These are phyloP conservation scores for Cynoglossus semilaevis DNA, from an alignment of 2,113 vertebrate genomes.

Conservation along the genomic window DNA sequence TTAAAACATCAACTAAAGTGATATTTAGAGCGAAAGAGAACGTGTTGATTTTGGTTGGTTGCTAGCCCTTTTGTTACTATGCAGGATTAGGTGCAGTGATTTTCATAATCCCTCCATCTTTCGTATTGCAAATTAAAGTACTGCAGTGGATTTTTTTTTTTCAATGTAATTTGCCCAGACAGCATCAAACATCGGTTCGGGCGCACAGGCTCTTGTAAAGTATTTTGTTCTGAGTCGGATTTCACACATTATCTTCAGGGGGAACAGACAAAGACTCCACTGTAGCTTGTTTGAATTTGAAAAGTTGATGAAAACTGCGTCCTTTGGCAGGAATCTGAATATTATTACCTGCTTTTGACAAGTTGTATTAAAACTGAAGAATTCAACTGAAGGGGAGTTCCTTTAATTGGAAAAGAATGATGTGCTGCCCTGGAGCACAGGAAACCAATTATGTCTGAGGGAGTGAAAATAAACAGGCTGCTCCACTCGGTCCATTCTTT, in stretches of 20 bases:
- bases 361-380: conserved; percentile 19
- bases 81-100: too few species aligned
- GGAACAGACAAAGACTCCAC: conserved; percentile 9
- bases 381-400: conserved; percentile 26
- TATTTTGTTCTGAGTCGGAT: conserved; percentile 28
- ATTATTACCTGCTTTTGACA: conserved; percentile 39
- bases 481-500: conserved; percentile 24
- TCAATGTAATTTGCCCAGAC: conserved; percentile 20
- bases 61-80: too few species aligned
- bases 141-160: not conserved
- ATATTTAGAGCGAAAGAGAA: too few species aligned
- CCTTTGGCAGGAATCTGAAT: conserved; percentile 25
- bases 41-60: not conserved
- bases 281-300: conserved; percentile 23
- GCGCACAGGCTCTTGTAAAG: conserved; percentile 8
- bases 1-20: not conserved
- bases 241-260: conserved; percentile 15
- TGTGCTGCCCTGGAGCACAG: conserved; percentile 26
- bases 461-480: conserved; percentile 29
- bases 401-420: conserved; percentile 53
- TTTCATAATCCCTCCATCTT: too few species aligned
- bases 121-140: too few species aligned
- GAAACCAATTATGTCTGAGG: conserved; percentile 43
- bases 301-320: not conserved
- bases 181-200: conserved; percentile 18